Base-by-base conservation (phyloP, 2,888 invertebrate species). In the Tiliacea aurago region DNA sequence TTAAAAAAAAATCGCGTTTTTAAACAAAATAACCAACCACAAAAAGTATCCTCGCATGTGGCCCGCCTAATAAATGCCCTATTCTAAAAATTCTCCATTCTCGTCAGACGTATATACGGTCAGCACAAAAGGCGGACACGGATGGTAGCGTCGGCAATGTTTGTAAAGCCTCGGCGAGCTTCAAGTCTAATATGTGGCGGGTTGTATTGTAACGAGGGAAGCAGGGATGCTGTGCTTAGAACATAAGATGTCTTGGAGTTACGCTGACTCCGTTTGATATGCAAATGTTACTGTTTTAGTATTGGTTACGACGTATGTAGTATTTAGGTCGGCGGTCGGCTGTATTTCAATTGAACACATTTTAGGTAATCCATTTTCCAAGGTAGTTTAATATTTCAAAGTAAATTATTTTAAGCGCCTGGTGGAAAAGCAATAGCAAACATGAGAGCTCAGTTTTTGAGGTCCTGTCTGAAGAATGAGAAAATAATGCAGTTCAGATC, bases 121-220 rank as follows among this genome's bases (percentile, higher is more conserved):
- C 87, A 84, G 87, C 80, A 90, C 88, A 91, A 91, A 90, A 90
- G 87, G 86, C 83, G 84, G 82, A 80, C 76, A 84, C 77, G 87
- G 85, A 84, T 87, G 89, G 84, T 78, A 80, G 81, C 78, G 79
- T 77, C 83, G 77, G 79, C 86, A 78, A 84, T 89, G 90, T 91
- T 91, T 91, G 86, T 65, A 84, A 79, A 84, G 83, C 80, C 62
- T 79, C 68, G 51, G 70, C 72, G 63, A 74, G 63, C 76, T 77
- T 71, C 73, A 78, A 77, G 79, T 78, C 53, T 81, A 85, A 86
- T 86, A 86, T 85, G 70, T 56, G 77, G 72, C 66, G 59, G 80
- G 78, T 28, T 79, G 77, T 81, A 84, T 82, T 86, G 86, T 82
- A 73, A 73, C 78, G 62, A 59, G 67, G 13, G 11, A 28, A 41